Base-by-base conservation (phyloP, 2,888 invertebrate species). In the Caenorhabditis sp. region DNA sequence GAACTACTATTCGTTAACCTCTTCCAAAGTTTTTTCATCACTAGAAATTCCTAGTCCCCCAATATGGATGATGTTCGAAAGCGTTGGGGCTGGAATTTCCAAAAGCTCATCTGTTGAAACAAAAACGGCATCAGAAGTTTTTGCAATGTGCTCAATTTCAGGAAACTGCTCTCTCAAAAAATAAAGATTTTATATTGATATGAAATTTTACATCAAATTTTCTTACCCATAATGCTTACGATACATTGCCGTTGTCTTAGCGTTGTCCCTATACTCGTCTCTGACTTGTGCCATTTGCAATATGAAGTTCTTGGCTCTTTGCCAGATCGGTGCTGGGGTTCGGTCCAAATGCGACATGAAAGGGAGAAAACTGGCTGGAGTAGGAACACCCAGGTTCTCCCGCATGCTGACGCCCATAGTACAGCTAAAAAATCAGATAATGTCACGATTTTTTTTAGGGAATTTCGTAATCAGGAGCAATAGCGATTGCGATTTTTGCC, bases 101-200 rank as follows among this genome's bases (percentile, higher is more conserved):
- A 88, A 37, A 13, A 88, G 70, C 47, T 88, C 88, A 32, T 88
- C 88, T 11, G 82, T 83, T 6, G 85, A 77, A 6, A 88, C 83
- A 44, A 88, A 87, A n/a, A 88, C 69, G 13, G 87, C 50, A 37
- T 87, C 87, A n/a, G 87, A 83, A 5, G 79, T 78, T 40, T 76
- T 74, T 8, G 85, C 86, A 22, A 87, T 62, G 2, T 68, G 35
- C 2, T 74, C 71, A 13, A 88, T 62, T 22, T 67, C 24, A 4
- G 88, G 88, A 60, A 88, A 88, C 11, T 84, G 74, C 6, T 74
- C 20, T n/a, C 88, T 85, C 55, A 28, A 40, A 40, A 2, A 40
- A 40, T 6, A 32, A 9, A 32, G 4, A 6, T 32, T 9, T 40
- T 11, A 13, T 40, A 47, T 22, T 26, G 13, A n/a, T 28, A 32